These are phyloP conservation scores for Sterrhoptilus dennistouni DNA, from an alignment of 2,113 vertebrate species.

Conservation along the genomic window DNA sequence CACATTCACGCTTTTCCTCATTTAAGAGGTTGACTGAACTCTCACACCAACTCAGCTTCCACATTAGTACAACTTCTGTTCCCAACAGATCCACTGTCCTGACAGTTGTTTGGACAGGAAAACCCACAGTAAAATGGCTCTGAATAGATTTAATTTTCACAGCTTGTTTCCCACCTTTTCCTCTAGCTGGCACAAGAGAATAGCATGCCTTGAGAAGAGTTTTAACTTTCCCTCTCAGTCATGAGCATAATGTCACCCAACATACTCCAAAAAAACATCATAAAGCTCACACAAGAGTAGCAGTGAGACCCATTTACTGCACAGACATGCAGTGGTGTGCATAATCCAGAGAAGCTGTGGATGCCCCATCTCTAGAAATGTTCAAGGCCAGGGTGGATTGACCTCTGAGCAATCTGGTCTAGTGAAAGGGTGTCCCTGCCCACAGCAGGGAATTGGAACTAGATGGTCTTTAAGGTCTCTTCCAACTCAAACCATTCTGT, in stretches of 20 bases:
- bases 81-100: neutral
- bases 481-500: neutral
- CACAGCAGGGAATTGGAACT: neutral
- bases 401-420: neutral
- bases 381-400: neutral
- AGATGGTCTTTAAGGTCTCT: neutral
- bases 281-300: neutral
- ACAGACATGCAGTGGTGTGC: neutral
- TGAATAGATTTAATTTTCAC: neutral
- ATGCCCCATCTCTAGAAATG: neutral
- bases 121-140: neutral
- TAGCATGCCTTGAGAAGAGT: neutral
- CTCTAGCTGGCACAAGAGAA: neutral
- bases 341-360: neutral
- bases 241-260: fast-evolving
- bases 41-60: neutral
- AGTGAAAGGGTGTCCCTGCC: neutral
- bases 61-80: neutral
- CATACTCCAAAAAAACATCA: neutral
- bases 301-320: neutral
- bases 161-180: neutral
- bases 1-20: neutral
- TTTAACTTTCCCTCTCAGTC: neutral
- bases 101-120: neutral
- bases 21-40: neutral